These are phyloP conservation scores for Streptopelia turtur DNA, from an alignment of 2,797 vertebrate genomes.

Conservation along the genomic window DNA sequence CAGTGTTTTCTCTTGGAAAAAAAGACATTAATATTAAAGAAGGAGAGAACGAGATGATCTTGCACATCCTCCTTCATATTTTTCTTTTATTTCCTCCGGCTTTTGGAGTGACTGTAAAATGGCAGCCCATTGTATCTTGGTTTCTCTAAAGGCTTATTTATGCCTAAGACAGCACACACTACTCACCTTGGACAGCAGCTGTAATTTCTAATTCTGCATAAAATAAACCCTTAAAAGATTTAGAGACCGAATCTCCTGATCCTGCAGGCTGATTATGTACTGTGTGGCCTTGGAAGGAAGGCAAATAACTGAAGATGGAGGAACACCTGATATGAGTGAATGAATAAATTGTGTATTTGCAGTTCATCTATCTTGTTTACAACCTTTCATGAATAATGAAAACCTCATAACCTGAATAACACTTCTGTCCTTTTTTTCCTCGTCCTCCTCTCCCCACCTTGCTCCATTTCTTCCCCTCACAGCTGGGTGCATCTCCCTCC, in stretches of 20 bases:
- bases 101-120: not conserved
- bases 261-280: fast-evolving
- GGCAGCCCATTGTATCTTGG: not conserved
- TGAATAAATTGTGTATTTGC: not conserved
- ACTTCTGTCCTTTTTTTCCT: not conserved
- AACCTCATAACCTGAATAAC: not conserved
- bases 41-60: not conserved
- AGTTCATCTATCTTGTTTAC: not conserved
- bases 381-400: not conserved
- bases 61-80: too few relatives aligned
- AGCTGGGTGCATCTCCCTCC: not conserved
- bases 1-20: too few relatives aligned
- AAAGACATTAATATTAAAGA: too few relatives aligned
- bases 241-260: not conserved
- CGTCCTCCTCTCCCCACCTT: not conserved
- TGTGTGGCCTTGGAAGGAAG: not conserved
- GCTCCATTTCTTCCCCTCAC: not conserved
- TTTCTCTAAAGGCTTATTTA: conserved; percentile 13
- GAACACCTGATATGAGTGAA: not conserved
- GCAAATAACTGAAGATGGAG: not conserved
- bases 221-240: not conserved
- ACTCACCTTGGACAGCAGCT: not conserved
- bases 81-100: not conserved
- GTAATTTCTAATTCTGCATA: not conserved
- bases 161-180: not conserved